phyloP scores from a whole-genome alignment of 2,797 vertebrate genomes.

The Halcyon chelicuti region DNA sequence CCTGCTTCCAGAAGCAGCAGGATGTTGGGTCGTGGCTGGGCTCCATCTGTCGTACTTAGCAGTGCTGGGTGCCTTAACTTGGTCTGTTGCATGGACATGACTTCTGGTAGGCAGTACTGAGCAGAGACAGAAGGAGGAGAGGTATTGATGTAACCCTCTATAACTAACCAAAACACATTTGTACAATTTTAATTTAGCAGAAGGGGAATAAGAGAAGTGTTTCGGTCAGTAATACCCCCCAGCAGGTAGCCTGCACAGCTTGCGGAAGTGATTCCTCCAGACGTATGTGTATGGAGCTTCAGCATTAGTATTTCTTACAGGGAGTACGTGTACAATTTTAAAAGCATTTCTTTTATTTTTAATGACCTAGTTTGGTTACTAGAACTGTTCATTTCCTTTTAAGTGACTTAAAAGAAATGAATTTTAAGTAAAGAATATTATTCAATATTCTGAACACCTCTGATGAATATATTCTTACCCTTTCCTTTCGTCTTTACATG shows the following conservation, averaged over 20 bases:
- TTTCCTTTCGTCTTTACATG: not conserved
- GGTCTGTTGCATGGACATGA: fast-evolving
- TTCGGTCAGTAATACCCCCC: not conserved
- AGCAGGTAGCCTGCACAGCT: not conserved
- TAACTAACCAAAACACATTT: not conserved
- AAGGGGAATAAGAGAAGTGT: not conserved
- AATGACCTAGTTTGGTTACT: not conserved
- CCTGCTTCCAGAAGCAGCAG: not conserved
- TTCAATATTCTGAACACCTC: not conserved
- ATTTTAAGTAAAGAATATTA: not conserved
- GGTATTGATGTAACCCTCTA: not conserved
- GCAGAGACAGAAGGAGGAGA: not conserved
- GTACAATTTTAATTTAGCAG: not conserved
- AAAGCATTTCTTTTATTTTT: not conserved
- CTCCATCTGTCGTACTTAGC: not conserved
- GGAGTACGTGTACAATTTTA: not conserved
- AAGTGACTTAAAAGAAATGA: conserved; percentile 14
- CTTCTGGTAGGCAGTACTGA: not conserved
- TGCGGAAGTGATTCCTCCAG: not conserved
- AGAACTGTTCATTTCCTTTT: not conserved
- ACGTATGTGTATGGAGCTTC: not conserved
- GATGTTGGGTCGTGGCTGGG: not conserved
- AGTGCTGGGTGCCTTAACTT: fast-evolving
- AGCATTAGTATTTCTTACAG: not conserved
- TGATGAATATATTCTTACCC: not conserved